Evolutionary conservation across 2,888 invertebrate genomes (phyloP).

Genomic region (Candidula unifasciata): DNA sequence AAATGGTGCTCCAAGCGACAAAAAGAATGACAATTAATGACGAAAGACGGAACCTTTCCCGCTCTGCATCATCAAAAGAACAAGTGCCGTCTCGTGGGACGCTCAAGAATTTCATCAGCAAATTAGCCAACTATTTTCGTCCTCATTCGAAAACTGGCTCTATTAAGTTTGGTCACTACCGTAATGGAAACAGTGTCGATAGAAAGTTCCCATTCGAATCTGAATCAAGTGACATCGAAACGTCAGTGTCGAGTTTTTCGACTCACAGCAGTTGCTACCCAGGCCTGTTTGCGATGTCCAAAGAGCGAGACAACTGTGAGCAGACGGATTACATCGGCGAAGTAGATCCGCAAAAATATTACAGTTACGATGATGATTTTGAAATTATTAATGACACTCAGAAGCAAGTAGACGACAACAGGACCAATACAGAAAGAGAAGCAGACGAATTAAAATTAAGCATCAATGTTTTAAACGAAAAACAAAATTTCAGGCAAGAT

Average conservation of each 20-base stretch:
- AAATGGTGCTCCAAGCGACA: no score
- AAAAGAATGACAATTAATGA: not conserved
- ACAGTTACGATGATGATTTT: not conserved
- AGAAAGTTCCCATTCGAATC: not conserved
- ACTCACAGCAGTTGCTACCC: constrained; percentile 30
- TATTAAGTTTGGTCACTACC: not conserved
- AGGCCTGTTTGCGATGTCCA: not conserved
- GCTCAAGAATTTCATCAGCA: not conserved
- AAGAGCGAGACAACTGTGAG: not conserved
- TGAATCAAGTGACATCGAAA: constrained; percentile 14
- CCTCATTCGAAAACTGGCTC: not conserved
- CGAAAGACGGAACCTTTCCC: not conserved
- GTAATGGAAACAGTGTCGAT: not conserved
- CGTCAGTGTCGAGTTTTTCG: constrained; percentile 10
- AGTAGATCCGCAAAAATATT: not conserved
- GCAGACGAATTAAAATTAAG: not conserved
- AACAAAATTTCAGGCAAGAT: not conserved
- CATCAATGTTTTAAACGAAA: not conserved
- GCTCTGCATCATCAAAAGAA: not conserved
- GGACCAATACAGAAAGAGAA: not conserved
- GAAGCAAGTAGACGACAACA: not conserved
- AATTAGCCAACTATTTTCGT: constrained; percentile 3
- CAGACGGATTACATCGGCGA: not conserved
- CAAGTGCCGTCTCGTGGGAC: not conserved
- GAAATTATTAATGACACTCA: not conserved